Evolutionary conservation across 2,888 invertebrate genomes (phyloP), one percentile per base, ranked within the genome.

Genomic region (Aphidoletes aphidimyza): DNA sequence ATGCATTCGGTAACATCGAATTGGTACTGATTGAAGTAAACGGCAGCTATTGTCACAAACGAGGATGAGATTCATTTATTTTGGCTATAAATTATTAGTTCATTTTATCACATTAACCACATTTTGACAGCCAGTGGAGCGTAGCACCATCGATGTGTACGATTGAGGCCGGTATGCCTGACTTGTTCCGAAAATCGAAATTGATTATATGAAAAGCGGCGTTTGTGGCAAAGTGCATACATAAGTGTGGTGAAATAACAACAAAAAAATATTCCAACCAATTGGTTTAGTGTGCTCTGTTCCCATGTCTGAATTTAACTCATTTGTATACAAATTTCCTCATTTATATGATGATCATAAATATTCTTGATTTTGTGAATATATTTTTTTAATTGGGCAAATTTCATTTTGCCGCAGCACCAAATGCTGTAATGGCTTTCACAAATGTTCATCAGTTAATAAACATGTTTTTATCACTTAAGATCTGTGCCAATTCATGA

Each of bases 1-100:
- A 69, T 69, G 69, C 30, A 69, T 42, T 14, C 54, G 22, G 54
- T 22, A 22, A 3, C n/a, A 54, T 22, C 54, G 22, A 54, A 54
- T 22, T 54, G n/a, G n/a, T n/a, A n/a, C n/a, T n/a, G n/a, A 69
- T 69, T 69, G 69, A 69, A n/a, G n/a, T 30, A 30, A 69, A 69
- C 30, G 30, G 11, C 8, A 47, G 6, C 19, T 2, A 34, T 54
- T 22, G 30, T 30, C 69, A 30, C 69, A 69, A 69, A 30, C 34
- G 17, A 2, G 14, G 1, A 69, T 9, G 2, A 9, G 69, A 30
- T 69, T 30, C 5, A 69, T 69, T 30, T 69, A 30, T 69, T 69
- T 69, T 1, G 2, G 69, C 14, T 42, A 69, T 26, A 69, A 69
- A 34, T 69, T 69, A 34, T 69, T 26, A 69, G 30, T 30, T n/a